Evolutionary conservation across 2,888 invertebrate genomes (phyloP), one percentile per base, ranked within the genome.

Genomic region (Agonopterix arenella): DNA sequence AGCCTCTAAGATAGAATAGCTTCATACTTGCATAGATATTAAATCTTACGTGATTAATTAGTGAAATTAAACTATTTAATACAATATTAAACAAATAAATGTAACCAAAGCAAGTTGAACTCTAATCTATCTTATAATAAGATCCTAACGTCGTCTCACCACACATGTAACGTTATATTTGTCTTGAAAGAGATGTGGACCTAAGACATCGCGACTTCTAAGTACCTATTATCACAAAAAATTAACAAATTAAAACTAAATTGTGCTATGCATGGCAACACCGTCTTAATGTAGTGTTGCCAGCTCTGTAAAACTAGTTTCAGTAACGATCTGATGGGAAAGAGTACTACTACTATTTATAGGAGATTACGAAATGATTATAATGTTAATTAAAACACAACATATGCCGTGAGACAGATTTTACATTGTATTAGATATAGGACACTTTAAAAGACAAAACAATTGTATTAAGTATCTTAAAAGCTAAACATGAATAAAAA

Each of bases 61-160:
- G 11, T 43, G n/a, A 43, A 36, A 11, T 48, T 40, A 40, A 40
- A n/a, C 40, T 40, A 40, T 40, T 40, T 40, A 40, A n/a, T 28
- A 28, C 28, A 28, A 28, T n/a, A 40, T 40, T 40, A 40, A 40
- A 40, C 9, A 9, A n/a, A n/a, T 40, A 4, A 4, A 36, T 36
- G 36, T 36, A 46, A 8, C 18, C 9, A 38, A 56, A 55, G 61
- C 48, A 60, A 57, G 55, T 56, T 55, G 47, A 56, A 59, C 53
- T 40, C 51, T 48, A 44, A 49, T 58, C 55, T 55, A 54, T 52
- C 54, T 52, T 43, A 40, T 11, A 43, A 36, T 37, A 62, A 76
- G 70, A 71, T 72, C 79, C 84, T 84, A 81, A 78, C 84, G 81
- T 83, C 88, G 88, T 88, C 88, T 89, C 89, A 88, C 89, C 86